Evolutionary conservation across 1,140 invertebrate species (phyloP).

Genomic region (Caenorhabditis brenneri): DNA sequence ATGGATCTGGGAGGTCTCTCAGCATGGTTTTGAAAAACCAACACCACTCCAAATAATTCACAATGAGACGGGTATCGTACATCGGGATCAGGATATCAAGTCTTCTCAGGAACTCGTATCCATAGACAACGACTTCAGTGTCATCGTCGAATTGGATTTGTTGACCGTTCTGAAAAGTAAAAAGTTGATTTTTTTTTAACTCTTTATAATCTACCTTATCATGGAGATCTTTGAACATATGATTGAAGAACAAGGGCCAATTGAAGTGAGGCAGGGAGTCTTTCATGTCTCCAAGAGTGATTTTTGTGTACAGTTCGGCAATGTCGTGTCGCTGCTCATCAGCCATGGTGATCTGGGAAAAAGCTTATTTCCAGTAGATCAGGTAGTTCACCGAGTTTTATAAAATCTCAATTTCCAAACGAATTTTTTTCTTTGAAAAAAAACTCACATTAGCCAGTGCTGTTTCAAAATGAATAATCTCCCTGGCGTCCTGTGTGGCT

Average conservation of each 20-base stretch:
- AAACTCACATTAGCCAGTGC: slow-evolving; percentile 77
- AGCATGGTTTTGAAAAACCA: slow-evolving; percentile 71
- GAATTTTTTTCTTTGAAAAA: too few species aligned
- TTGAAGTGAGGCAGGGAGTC: slow-evolving; percentile 65
- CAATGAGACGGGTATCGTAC: slow-evolving; percentile 64
- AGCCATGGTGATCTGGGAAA: slow-evolving; percentile 67
- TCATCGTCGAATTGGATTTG: slow-evolving; percentile 63
- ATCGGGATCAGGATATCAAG: slow-evolving; percentile 65
- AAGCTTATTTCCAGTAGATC: neutral
- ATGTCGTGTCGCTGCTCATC: slow-evolving; percentile 71
- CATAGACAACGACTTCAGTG: slow-evolving; percentile 68
- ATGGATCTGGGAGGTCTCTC: slow-evolving; percentile 68
- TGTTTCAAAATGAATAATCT: slow-evolving; percentile 84
- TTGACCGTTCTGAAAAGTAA: slow-evolving; percentile 37
- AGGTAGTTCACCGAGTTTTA: neutral
- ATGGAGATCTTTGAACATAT: slow-evolving; percentile 66
- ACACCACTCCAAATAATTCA: slow-evolving; percentile 70
- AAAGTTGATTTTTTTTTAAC: neutral
- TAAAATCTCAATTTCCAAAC: too few species aligned
- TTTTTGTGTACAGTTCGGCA: slow-evolving; percentile 69
- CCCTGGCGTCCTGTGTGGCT: slow-evolving; percentile 77
- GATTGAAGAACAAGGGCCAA: slow-evolving; percentile 69
- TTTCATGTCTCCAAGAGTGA: slow-evolving; percentile 69
- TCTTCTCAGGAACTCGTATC: slow-evolving; percentile 66
- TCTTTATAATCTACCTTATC: slow-evolving; percentile 46